These are phyloP conservation scores for Neodiprion pinetum DNA, from an alignment of 1,140 invertebrate genomes.

Conservation along the genomic window DNA sequence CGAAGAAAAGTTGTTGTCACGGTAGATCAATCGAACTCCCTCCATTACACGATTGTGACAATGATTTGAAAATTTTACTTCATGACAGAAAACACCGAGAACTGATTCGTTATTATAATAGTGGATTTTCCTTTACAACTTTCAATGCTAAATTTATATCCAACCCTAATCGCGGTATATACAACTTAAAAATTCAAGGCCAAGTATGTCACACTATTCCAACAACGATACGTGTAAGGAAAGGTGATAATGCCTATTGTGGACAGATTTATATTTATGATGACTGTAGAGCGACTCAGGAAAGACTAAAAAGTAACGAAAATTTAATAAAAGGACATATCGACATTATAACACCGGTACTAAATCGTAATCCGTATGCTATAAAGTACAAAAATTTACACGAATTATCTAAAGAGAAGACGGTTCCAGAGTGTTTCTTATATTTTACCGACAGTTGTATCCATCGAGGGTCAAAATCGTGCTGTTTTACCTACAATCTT, in stretches of 20 bases:
- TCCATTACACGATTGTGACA: constrained; percentile 16
- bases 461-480: too few species aligned
- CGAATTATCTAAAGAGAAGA: constrained; percentile 19
- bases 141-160: constrained; percentile 20
- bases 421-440: constrained; percentile 10
- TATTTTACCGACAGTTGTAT: too few species aligned
- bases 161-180: constrained; percentile 12
- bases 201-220: constrained; percentile 18
- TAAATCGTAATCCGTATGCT: constrained; percentile 17
- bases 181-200: constrained; percentile 26
- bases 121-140: constrained; percentile 16
- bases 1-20: constrained; percentile 29
- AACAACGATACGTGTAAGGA: constrained; percentile 7
- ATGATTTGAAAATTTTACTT: constrained; percentile 12
- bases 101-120: constrained; percentile 20
- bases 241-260: constrained; percentile 9
- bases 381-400: constrained; percentile 21
- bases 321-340: constrained; percentile 20
- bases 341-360: not conserved
- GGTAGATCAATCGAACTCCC: constrained; percentile 24
- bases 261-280: constrained; percentile 26
- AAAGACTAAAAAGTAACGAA: constrained; percentile 15
- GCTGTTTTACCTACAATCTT: too few species aligned
- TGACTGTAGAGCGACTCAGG: not conserved
- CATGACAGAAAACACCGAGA: constrained; percentile 18